These are phyloP conservation scores for Cotesia chilonis DNA, from an alignment of 1,140 invertebrate genomes.

Conservation along the genomic window DNA sequence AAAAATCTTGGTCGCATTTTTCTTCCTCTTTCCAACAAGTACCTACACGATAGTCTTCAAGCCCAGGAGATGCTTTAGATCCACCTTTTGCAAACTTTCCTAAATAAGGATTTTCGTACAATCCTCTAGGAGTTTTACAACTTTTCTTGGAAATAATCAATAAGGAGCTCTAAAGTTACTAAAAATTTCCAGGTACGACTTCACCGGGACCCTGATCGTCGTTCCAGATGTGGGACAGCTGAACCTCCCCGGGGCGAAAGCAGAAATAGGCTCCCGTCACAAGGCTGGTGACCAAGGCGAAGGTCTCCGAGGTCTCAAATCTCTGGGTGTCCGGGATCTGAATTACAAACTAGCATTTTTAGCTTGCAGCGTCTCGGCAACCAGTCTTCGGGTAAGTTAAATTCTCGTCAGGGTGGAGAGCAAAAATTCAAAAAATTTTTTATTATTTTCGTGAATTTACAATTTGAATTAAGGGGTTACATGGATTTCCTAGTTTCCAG, in stretches of 20 bases:
- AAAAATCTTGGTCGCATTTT: no score
- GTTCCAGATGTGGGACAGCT: slow-evolving; percentile 94
- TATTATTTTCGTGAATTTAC: no score
- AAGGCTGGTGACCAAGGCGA: slow-evolving; percentile 80
- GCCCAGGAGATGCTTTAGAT: no score
- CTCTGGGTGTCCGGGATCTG: slow-evolving; percentile 94
- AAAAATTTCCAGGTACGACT: slow-evolving; percentile 79
- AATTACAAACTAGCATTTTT: slow-evolving; percentile 96
- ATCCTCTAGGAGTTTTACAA: no score
- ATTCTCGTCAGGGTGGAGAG: not conserved
- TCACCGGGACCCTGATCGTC: slow-evolving; percentile 96
- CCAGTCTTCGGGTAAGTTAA: slow-evolving; percentile 76
- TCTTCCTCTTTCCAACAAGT: no score
- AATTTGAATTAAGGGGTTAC: no score
- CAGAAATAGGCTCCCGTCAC: slow-evolving; percentile 82
- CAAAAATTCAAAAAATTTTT: not conserved
- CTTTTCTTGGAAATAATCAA: not conserved
- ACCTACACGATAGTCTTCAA: no score
- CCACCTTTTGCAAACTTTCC: no score
- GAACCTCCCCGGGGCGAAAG: slow-evolving; percentile 84
- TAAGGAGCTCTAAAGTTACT: not conserved
- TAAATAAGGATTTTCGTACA: no score
- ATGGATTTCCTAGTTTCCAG: no score
- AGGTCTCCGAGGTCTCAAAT: slow-evolving; percentile 91
- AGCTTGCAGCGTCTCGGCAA: slow-evolving; percentile 89